These are phyloP conservation scores for Propithecus perrieri DNA, from an alignment of 2,797 vertebrate genomes.

Conservation along the genomic window DNA sequence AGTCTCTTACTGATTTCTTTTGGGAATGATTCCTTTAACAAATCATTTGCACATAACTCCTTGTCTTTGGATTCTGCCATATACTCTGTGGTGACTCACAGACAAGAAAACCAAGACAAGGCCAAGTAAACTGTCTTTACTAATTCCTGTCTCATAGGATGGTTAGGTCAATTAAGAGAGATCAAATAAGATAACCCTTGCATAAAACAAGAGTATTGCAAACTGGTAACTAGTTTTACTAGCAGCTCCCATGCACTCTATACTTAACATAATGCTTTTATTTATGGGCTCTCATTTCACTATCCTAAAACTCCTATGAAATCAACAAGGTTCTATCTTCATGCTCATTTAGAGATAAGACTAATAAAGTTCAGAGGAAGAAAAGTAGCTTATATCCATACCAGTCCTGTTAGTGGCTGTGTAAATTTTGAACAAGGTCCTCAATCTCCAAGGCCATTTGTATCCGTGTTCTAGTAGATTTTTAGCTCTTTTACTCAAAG, in stretches of 20 bases:
- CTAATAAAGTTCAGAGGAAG: not conserved
- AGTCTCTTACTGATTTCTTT: not conserved
- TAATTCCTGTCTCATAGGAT: not conserved
- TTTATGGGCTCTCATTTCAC: not conserved
- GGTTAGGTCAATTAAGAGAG: not conserved
- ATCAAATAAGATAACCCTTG: not conserved
- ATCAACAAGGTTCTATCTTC: not conserved
- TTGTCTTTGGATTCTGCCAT: not conserved
- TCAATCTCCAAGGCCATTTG: not conserved
- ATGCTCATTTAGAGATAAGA: not conserved
- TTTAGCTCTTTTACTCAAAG: not conserved
- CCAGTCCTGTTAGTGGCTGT: not conserved
- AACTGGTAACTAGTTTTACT: not conserved
- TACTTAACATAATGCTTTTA: not conserved
- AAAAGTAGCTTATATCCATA: not conserved
- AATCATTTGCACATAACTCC: not conserved
- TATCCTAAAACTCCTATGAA: not conserved
- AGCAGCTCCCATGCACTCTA: not conserved
- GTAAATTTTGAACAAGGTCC: not conserved
- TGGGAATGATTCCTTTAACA: not conserved
- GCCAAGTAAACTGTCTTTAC: not conserved
- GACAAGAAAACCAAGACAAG: not conserved
- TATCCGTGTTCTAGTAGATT: accelerated
- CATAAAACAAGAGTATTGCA: not conserved
- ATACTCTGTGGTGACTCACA: not conserved